Conservation (phyloP, 2,113 vertebrate species). For the Orientallactaga bullata region DNA sequence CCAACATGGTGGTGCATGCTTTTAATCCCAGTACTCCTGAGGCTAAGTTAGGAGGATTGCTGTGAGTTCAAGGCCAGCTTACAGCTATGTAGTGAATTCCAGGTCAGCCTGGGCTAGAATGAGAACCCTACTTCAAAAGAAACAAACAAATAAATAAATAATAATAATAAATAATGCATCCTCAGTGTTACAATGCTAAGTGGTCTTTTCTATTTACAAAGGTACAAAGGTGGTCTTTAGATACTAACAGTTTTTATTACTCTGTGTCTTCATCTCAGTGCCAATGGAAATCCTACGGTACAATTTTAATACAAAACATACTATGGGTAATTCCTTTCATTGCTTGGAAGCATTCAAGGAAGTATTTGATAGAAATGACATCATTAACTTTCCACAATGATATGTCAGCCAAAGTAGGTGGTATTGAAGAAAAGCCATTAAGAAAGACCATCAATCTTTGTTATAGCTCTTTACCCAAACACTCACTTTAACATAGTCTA, state of each 20-base stretch:
- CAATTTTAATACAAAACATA: slow-evolving; percentile 17
- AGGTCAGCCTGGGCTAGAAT: too few species aligned
- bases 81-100: too few species aligned
- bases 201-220: background rate
- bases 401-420: background rate
- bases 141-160: too few species aligned
- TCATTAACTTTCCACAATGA: background rate
- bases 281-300: slow-evolving; percentile 16
- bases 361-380: background rate
- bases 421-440: background rate
- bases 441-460: slow-evolving; percentile 36
- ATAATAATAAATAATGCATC: background rate
- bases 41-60: too few species aligned
- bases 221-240: background rate
- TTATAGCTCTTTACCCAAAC: background rate
- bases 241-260: background rate
- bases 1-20: too few species aligned
- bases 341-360: background rate
- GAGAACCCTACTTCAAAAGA: too few species aligned
- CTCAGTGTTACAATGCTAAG: background rate
- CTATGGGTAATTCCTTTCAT: background rate
- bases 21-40: too few species aligned
- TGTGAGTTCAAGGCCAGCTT: too few species aligned
- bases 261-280: background rate
- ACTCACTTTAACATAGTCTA: background rate